Conservation (phyloP, 2,797 vertebrate species). For the Choloepus didactylus region DNA sequence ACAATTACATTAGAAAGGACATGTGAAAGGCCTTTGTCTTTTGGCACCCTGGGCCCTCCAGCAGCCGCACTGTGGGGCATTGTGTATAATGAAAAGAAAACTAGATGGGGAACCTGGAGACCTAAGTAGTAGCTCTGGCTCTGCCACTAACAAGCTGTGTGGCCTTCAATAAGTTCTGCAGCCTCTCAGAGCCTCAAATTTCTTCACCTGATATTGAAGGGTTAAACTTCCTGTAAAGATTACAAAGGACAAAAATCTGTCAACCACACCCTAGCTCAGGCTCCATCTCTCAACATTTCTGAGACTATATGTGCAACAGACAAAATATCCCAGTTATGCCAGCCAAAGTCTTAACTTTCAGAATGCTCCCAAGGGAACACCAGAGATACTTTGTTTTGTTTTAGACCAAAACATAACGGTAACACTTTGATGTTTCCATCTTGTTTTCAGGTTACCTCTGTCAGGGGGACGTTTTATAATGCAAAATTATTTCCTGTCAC, state of each 20-base stretch:
- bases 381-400: background rate
- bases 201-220: slow-evolving; percentile 14
- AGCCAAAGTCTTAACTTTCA: background rate
- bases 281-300: slow-evolving; percentile 21
- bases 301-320: background rate
- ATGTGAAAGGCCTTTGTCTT: background rate
- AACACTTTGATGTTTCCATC: background rate
- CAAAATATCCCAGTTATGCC: background rate
- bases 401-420: background rate
- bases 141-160: background rate
- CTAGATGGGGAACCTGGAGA: background rate
- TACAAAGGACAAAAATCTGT: background rate
- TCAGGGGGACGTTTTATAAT: background rate
- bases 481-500: too few relatives aligned
- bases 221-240: background rate
- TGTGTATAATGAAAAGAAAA: background rate
- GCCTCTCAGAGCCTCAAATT: background rate
- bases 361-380: background rate
- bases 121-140: background rate
- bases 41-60: background rate
- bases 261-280: background rate
- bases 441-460: background rate
- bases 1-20: background rate
- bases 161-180: background rate
- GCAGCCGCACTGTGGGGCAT: background rate